Base-by-base conservation (phyloP, 2,797 vertebrate genomes). In the Anabas testudineus region DNA sequence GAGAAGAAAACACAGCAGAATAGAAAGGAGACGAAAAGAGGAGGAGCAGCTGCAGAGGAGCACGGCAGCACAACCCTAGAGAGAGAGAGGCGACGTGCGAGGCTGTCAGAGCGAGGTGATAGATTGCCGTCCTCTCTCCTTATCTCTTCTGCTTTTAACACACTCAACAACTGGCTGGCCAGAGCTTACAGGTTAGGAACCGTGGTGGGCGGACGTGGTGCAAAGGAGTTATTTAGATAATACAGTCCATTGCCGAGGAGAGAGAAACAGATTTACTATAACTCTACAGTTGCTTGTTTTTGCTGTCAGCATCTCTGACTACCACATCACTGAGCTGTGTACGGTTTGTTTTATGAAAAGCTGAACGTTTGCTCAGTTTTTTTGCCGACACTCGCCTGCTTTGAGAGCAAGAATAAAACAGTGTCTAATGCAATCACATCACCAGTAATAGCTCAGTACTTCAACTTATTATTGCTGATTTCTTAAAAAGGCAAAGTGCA, bases 101-200 rank as follows among this genome's bases (percentile, higher is more conserved):
- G 65, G 78, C 78, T 86, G 86, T 90, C 87, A 70, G 71, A 21
- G 73, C 3, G 51, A 80, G 70, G 80, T 93, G 93, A 94, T 89
- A 67, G 88, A 94, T 91, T 81, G 81, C 82, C 74, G 46, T 83
- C 81, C 87, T 77, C 72, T 71, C 82, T 82, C 83, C 88, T 88
- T 90, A 90, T 89, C 88, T 81, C 49, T 58, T 32, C 30, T 32
- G 71, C 66, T 83, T 82, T 88, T 85, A 87, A 87, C 86, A 79
- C 71, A 59, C 83, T 80, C 66, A 62, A 78, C 74, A 67, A 75
- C 67, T 14, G 74, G 47, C 82, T 45, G 68, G 74, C 60, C 64
- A 2, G 34, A 61, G 74, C 62, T 63, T 21, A 30, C 71, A 78
- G 76, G 86, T 84, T 71, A 64, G 70, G 47, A 51, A 4, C 28